Conservation (phyloP, 92 coral and sea anemone species). For the Epizoanthus fatuus region DNA sequence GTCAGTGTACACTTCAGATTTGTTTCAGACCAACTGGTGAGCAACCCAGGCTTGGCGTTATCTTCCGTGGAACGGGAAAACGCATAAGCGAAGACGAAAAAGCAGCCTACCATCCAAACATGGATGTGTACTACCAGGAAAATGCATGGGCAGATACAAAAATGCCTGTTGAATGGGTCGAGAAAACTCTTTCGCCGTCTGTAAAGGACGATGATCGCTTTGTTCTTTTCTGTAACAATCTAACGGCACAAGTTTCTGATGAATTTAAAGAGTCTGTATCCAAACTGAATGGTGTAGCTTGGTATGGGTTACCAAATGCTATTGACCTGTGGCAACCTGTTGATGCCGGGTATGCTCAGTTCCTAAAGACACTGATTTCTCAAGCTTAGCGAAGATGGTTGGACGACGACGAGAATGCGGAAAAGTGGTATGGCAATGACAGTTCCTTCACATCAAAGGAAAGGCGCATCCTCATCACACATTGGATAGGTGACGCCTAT, state of each 20-base stretch:
- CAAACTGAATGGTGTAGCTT: too few species aligned
- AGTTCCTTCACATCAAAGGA: too few species aligned
- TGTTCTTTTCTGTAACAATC: not conserved
- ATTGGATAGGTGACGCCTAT: not conserved
- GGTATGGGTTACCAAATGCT: too few species aligned
- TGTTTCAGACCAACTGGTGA: constrained; percentile 53
- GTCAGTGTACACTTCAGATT: constrained; percentile 43
- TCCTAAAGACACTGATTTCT: too few species aligned
- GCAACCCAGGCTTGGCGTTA: constrained; percentile 39
- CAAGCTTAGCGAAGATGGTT: too few species aligned
- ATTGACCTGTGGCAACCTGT: too few species aligned
- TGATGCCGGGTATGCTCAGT: too few species aligned
- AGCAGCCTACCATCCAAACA: constrained; percentile 52
- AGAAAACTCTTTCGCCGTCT: constrained; percentile 9
- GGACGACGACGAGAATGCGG: too few species aligned
- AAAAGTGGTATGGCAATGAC: too few species aligned
- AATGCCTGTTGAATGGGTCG: constrained; percentile 50
- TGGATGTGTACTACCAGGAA: constrained; percentile 57
- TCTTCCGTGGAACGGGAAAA: constrained; percentile 49
- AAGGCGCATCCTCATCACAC: too few species aligned
- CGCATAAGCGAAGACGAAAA: constrained; percentile 51
- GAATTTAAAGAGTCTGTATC: too few species aligned
- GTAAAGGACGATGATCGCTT: not conserved
- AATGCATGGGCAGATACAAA: constrained; percentile 63
- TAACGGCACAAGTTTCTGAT: too few species aligned